Conservation (phyloP, 2,888 invertebrate species). For the Pollenia angustigena region DNA sequence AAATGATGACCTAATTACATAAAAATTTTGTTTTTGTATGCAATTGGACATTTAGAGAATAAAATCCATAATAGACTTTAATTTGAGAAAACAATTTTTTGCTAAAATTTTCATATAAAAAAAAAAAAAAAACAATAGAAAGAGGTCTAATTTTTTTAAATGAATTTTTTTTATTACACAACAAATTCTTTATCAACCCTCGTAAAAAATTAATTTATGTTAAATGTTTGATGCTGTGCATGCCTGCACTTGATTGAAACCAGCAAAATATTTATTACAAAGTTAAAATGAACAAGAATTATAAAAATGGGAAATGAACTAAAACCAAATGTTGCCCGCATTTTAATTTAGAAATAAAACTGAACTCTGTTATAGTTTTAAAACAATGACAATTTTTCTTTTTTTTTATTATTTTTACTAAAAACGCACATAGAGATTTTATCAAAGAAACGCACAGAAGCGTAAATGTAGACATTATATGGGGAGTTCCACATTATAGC, state of each 20-base stretch:
- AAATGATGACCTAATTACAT: neutral
- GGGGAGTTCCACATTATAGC: too few relatives aligned
- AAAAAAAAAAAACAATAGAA: too few relatives aligned
- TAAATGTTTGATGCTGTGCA: neutral
- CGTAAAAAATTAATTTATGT: too few relatives aligned
- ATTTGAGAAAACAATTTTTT: too few relatives aligned
- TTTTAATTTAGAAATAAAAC: slow-evolving; percentile 11
- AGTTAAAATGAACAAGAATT: slow-evolving; percentile 6
- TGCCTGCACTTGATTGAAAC: neutral
- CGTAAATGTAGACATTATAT: neutral
- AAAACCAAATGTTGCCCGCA: slow-evolving; percentile 31
- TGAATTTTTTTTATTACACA: too few relatives aligned
- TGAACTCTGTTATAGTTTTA: neutral
- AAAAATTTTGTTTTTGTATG: neutral
- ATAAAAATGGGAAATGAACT: neutral
- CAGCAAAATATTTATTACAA: neutral
- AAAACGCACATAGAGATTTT: slow-evolving; percentile 7
- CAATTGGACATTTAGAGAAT: too few relatives aligned
- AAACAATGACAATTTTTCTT: neutral
- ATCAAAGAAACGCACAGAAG: slow-evolving; percentile 5
- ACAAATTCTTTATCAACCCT: too few relatives aligned
- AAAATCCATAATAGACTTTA: too few relatives aligned
- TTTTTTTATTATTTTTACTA: neutral
- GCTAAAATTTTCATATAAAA: too few relatives aligned
- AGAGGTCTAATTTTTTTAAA: too few relatives aligned